Evolutionary conservation across 2,888 invertebrate species (phyloP), one percentile per base, ranked within the genome.

Genomic region (Lampropteryx suffumata): DNA sequence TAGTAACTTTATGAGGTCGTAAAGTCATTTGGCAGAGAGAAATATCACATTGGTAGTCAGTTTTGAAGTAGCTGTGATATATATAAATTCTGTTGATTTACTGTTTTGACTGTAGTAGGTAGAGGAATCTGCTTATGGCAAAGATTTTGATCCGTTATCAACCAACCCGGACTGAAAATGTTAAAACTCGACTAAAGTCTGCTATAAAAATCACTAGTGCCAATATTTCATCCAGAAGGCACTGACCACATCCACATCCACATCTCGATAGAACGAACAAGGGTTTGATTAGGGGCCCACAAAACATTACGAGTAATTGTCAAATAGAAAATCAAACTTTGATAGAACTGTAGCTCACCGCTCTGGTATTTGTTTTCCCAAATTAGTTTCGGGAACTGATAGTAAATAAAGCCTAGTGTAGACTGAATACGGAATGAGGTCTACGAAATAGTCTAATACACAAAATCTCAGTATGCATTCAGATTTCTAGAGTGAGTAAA

Each of bases 381-480:
- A 49, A 40, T 48, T 39, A 47, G 30, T 50, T 54, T 9, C 24
- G 34, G 34, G 35, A 42, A 34, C 35, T 37, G 11, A 30, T 27
- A 36, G 39, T 40, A 39, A 40, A 43, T 36, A 32, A 41, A 32
- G 36, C 30, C 44, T 27, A 40, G 21, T 42, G 40, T 41, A 33
- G 17, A 28, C 41, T 40, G 48, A 39, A 55, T 53, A 37, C 42
- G 27, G 12, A 47, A 55, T 50, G 39, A 49, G 32, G 45, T 27
- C 33, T 14, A 34, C 39, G 26, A 36, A 14, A 28, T 13, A 7
- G 8, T 10, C 1, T 28, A 9, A n/a, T 10, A n/a, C n/a, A 17
- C 17, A 17, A 17, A 17, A 17, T 17, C 29, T 3, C 11, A n/a
- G 29, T 29, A 29, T 29, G 29, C 7, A 11, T 6, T 6, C 29